Evolutionary conservation across 2,113 vertebrate species (phyloP), one percentile per base, ranked within the genome.

Genomic region (Axis porcinus): DNA sequence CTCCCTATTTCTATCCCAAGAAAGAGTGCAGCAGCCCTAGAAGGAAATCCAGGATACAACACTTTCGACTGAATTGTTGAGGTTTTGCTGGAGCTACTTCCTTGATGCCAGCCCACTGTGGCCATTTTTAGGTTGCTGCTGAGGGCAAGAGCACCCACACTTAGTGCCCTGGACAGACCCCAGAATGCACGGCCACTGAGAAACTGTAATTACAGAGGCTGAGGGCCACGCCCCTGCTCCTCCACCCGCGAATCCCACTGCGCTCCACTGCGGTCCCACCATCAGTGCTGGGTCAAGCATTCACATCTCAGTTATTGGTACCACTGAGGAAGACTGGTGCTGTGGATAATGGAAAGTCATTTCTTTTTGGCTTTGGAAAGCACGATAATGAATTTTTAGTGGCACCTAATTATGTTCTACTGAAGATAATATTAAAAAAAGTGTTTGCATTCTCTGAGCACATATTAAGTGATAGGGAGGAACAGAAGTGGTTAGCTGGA

Each of bases 351-450:
- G 50, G 52, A 76, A 94, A 54, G 85, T 86, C 85, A 54, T 70
- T 97, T 95, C 95, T 96, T 89, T 60, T 27, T 55, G 88, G 97
- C 81, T 70, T 70, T 78, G 21, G 67, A 93, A 96, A 92, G 83
- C 85, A 82, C 5, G 76, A 62, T 84, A 85, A 86, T 94, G 85
- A 97, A 89, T 86, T 97, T 97, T 96, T 92, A 95, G 94, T 88
- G 91, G 86, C 70, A 91, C 91, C 86, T 95, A 90, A 95, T 91
- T 93, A 97, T 95, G 91, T 84, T 86, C 93, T 60, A 74, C 60
- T 17, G 70, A 94, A 97, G 93, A 89, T 86, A 95, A 90, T 95
- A 94, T 94, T 97, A 27, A 87, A 94, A 85, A 86, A 83, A 64
- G 45, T 43, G 89, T 91, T 58, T 95, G 78, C 52, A 12, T 96